Conservation (phyloP, 1,140 invertebrate species). For the Hermetia illucens region DNA sequence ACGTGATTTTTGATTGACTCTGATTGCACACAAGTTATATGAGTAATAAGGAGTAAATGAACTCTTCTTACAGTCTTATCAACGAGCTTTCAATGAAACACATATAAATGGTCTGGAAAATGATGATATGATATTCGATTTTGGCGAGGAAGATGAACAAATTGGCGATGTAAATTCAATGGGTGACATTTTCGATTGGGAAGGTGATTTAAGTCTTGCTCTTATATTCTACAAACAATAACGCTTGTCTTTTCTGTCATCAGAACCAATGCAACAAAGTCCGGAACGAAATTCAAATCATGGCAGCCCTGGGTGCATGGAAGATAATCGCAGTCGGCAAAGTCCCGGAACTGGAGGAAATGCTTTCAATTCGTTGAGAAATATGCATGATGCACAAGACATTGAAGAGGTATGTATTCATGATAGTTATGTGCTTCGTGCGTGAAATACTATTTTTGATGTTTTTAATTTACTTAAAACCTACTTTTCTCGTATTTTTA, state of each 20-base stretch:
- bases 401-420: constrained; percentile 26
- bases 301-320: constrained; percentile 26
- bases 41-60: constrained; percentile 2
- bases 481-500: no score
- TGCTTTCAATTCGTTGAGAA: constrained; percentile 21
- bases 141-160: constrained; percentile 26
- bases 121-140: constrained; percentile 34
- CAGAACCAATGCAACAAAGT: constrained; percentile 6
- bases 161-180: constrained; percentile 4
- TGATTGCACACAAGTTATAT: constrained; percentile 3
- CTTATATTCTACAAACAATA: neutral
- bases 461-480: no score
- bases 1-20: no score
- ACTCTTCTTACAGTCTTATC: constrained; percentile 50
- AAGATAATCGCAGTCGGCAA: constrained; percentile 29
- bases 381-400: constrained; percentile 15
- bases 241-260: neutral
- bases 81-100: constrained; percentile 71
- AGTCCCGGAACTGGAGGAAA: constrained; percentile 24
- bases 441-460: no score
- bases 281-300: constrained; percentile 23
- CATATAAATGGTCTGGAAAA: constrained; percentile 21
- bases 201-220: constrained; percentile 5
- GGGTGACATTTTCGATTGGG: constrained; percentile 4
- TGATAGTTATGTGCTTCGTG: no score